phyloP scores from a whole-genome alignment of 2,797 vertebrate genomes.

The Paramormyrops hopkinsi region DNA sequence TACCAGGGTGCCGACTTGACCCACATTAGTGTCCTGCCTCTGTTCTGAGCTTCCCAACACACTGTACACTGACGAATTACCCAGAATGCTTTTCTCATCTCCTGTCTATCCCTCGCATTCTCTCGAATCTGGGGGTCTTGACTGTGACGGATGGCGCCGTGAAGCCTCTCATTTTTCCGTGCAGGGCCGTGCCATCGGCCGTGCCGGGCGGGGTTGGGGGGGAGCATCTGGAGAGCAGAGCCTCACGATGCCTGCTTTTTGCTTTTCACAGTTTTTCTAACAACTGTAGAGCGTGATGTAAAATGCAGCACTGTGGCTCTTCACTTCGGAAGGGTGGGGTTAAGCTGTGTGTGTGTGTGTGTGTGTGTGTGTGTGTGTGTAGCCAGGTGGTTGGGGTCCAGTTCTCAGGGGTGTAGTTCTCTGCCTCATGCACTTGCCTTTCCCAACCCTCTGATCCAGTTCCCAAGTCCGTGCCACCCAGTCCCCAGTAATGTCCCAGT shows the following conservation, averaged over 20 bases:
- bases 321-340: slow-evolving; percentile 33
- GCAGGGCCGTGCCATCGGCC: not conserved
- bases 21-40: not conserved
- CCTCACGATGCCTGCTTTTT: slow-evolving; percentile 48
- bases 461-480: not conserved
- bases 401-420: not conserved
- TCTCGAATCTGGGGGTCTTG: not conserved
- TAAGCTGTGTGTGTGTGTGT: not conserved
- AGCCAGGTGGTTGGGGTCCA: not conserved
- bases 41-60: not conserved
- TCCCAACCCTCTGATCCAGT: not conserved
- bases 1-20: not conserved
- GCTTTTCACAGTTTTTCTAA: slow-evolving; percentile 64
- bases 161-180: not conserved
- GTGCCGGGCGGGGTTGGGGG: not conserved
- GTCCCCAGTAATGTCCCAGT: not conserved
- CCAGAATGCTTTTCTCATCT: not conserved
- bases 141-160: not conserved
- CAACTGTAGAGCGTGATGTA: slow-evolving; percentile 53
- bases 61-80: not conserved
- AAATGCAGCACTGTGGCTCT: slow-evolving; percentile 47
- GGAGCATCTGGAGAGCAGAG: slow-evolving; percentile 24
- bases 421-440: not conserved
- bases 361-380: not conserved
- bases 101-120: not conserved